phyloP scores from a whole-genome alignment of 1,140 invertebrate species.

The Drosophila santomea region DNA sequence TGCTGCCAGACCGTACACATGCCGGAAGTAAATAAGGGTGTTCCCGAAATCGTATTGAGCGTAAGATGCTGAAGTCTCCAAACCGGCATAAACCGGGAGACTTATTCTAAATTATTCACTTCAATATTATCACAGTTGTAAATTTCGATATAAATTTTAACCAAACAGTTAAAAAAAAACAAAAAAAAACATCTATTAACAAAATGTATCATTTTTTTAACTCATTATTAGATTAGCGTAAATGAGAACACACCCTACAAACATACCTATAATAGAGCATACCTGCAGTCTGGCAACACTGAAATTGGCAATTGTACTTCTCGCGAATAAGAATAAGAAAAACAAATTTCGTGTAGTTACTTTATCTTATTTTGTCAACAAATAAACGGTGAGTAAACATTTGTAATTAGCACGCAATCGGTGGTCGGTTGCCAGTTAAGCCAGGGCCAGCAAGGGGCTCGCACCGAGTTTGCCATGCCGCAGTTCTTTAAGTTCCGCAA shows the following conservation, averaged over 20 bases:
- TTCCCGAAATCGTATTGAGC: not conserved
- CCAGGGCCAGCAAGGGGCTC: conserved; percentile 50
- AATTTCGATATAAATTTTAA: no score
- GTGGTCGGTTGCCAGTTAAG: conserved; percentile 56
- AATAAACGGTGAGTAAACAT: conserved; percentile 82
- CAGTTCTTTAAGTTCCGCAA: conserved; percentile 64
- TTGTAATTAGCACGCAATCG: conserved; percentile 67
- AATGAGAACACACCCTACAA: not conserved
- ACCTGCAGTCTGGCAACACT: conserved; percentile 3
- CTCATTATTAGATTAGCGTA: not conserved
- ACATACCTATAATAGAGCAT: not conserved
- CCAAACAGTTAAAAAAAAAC: not conserved
- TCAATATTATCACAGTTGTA: no score
- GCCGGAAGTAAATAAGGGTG: conserved; percentile 3
- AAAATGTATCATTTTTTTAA: not conserved
- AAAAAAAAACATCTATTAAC: not conserved
- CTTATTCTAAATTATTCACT: no score
- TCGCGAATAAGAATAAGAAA: conserved; percentile 53
- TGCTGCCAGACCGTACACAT: not conserved
- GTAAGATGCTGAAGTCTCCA: not conserved
- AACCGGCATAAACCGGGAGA: not conserved
- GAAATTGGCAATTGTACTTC: conserved; percentile 10
- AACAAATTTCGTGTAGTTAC: conserved; percentile 60
- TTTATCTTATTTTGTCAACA: conserved; percentile 80
- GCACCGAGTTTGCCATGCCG: conserved; percentile 58